Conservation (phyloP, 2,888 invertebrate species). For the Hydraecia micacea region DNA sequence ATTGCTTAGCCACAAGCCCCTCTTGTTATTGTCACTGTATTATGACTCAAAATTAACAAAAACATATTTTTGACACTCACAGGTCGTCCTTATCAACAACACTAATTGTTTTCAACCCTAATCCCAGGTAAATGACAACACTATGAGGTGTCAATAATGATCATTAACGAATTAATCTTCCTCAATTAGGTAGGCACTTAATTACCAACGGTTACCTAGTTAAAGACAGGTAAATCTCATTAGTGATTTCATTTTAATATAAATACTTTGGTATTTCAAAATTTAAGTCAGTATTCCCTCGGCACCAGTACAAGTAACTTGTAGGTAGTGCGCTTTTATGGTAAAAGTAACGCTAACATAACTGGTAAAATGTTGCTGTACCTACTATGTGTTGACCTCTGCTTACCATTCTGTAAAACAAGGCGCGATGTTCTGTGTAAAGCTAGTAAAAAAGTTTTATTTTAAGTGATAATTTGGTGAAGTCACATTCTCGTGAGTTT, state of each 20-base stretch:
- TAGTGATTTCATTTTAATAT: conserved; percentile 28
- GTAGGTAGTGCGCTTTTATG: too few species aligned
- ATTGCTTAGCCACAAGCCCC: too few species aligned
- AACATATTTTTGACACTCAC: conserved; percentile 5
- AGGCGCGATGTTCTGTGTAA: too few species aligned
- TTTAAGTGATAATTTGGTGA: background rate
- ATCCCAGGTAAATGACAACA: background rate
- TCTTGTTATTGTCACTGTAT: too few species aligned
- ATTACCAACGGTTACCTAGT: conserved; percentile 10
- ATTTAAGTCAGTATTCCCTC: conserved; percentile 58
- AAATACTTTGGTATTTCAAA: conserved; percentile 34
- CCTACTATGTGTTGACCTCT: too few species aligned
- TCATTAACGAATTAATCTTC: background rate
- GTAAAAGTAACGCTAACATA: too few species aligned
- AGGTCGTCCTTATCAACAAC: background rate
- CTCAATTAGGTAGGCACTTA: background rate
- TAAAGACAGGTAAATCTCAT: conserved; percentile 23
- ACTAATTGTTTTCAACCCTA: background rate
- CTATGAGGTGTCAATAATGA: background rate
- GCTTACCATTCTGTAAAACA: too few species aligned
- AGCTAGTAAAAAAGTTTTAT: background rate
- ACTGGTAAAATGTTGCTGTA: too few species aligned
- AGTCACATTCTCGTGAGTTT: background rate
- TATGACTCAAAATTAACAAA: background rate
- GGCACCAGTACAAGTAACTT: background rate